phyloP scores from a whole-genome alignment of 2,888 invertebrate genomes.

The Agrotis clavis region DNA sequence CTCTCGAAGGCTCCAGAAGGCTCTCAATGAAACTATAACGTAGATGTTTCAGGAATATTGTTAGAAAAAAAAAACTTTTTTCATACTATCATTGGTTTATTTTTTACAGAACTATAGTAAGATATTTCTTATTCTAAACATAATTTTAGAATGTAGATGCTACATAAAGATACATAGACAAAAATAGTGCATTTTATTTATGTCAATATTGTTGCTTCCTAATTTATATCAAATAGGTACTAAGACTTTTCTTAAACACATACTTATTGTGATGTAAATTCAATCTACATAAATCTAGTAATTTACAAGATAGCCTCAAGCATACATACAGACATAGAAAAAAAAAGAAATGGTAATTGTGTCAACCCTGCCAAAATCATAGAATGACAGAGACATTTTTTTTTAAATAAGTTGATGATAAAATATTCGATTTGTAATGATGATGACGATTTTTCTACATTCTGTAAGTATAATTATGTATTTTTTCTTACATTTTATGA shows the following conservation, averaged over 20 bases:
- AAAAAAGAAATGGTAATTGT: neutral
- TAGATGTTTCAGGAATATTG: too few species aligned
- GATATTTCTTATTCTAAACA: constrained; percentile 15
- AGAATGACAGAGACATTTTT: neutral
- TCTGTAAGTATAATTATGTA: neutral
- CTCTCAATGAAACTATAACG: too few species aligned
- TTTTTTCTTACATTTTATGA: constrained; percentile 23
- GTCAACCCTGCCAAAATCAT: neutral
- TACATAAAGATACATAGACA: neutral
- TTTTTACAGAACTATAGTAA: constrained; percentile 36
- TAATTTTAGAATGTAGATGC: constrained; percentile 16
- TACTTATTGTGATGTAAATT: neutral
- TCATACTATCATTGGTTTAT: constrained; percentile 46
- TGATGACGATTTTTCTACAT: neutral
- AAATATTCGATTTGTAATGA: too few species aligned
- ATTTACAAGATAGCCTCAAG: neutral
- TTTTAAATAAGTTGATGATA: neutral
- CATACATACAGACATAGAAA: neutral
- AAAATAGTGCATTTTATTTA: neutral
- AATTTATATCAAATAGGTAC: neutral
- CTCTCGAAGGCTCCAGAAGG: too few species aligned
- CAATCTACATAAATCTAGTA: constrained; percentile 7
- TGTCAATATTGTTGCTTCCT: neutral
- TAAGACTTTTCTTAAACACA: neutral
- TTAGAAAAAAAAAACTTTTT: neutral